Percentiles rank a stretch among this genome's conserved stretches.
These are phyloP conservation scores for Pachyrhynchus sulphureomaculatus DNA, from an alignment of 1,140 invertebrate genomes.

Conservation along the genomic window DNA sequence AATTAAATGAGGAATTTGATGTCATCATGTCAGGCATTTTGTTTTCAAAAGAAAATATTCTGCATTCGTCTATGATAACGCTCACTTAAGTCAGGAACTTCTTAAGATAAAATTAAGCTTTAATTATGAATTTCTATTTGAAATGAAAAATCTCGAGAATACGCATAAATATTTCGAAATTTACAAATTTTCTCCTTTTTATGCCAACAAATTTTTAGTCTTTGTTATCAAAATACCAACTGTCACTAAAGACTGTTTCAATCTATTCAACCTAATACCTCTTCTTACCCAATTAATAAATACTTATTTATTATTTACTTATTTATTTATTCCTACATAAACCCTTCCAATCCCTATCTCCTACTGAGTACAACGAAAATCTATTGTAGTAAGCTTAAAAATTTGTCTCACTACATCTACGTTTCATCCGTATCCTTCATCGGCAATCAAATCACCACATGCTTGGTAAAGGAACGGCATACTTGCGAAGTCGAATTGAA, in stretches of 20 bases:
- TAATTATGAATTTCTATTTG: no score
- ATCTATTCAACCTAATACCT: slow-evolving; percentile 12
- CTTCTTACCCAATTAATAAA: not conserved
- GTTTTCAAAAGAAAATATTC: no score
- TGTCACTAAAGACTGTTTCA: not conserved
- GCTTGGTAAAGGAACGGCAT: no score
- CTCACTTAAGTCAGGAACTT: no score
- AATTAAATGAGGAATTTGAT: slow-evolving; percentile 28
- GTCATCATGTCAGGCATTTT: not conserved
- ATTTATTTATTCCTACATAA: not conserved
- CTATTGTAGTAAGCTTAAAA: not conserved
- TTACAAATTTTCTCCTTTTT: not conserved
- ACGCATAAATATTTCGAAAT: slow-evolving; percentile 9
- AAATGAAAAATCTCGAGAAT: no score
- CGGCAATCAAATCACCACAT: not conserved
- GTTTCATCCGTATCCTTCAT: not conserved
- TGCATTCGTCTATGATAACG: no score
- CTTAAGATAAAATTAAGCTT: no score
- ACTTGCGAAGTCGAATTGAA: not conserved
- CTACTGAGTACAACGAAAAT: not conserved
- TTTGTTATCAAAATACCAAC: slow-evolving; percentile 10
- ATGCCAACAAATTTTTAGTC: not conserved
- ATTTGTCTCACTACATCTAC: not conserved
- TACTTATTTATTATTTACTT: no score
- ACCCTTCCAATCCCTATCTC: not conserved